These are phyloP conservation scores for Coptodon rendalli DNA, from an alignment of 2,113 vertebrate species.

Conservation along the genomic window DNA sequence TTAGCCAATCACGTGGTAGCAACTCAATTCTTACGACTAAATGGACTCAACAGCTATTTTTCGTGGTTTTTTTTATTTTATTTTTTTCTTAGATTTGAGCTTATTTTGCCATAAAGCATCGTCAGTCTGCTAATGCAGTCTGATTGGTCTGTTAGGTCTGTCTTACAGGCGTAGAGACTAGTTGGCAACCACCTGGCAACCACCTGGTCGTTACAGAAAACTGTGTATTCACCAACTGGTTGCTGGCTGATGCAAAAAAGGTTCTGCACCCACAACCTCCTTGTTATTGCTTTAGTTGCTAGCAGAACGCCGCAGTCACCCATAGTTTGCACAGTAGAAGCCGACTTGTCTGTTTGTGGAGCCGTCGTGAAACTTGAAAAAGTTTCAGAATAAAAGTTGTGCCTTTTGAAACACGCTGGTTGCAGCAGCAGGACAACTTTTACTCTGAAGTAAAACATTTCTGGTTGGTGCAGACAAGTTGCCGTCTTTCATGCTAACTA, in stretches of 20 bases:
- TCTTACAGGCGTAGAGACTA: not conserved
- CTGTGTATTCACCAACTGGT: not conserved
- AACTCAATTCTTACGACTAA: fast-evolving
- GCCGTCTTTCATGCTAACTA: not conserved
- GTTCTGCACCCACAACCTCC: not conserved
- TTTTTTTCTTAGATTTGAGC: not conserved
- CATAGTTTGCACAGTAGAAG: fast-evolving
- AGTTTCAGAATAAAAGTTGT: not conserved
- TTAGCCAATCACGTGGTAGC: not conserved
- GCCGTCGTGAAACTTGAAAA: fast-evolving
- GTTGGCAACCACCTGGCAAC: not conserved
- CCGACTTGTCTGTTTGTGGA: not conserved
- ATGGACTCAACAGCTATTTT: not conserved
- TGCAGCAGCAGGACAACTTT: not conserved
- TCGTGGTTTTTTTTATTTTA: fast-evolving
- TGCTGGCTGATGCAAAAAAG: not conserved
- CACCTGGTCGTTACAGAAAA: not conserved
- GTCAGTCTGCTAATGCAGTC: not conserved
- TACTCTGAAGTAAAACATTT: not conserved
- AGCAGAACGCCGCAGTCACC: not conserved
- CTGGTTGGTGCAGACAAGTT: not conserved
- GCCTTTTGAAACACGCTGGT: not conserved
- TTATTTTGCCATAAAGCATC: not conserved
- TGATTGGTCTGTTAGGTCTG: not conserved
- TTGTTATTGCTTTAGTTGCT: not conserved